Evolutionary conservation across 2,888 invertebrate species (phyloP).

Genomic region (Automeris io): DNA sequence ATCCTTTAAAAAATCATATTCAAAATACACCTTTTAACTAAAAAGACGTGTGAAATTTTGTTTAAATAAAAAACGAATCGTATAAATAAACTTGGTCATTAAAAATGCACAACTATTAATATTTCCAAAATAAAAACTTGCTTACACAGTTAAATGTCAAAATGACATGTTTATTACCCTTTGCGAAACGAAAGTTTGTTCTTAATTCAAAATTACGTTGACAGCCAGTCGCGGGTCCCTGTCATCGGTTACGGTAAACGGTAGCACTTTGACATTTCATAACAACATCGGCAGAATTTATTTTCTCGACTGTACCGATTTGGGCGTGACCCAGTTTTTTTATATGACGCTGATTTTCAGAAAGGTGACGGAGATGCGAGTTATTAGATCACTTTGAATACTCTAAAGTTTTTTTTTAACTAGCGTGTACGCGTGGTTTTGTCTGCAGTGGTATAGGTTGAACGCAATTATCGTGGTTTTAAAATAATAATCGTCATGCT

Average conservation of each 20-base stretch:
- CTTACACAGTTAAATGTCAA: slow-evolving; percentile 1
- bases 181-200: slow-evolving; percentile 1
- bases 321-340: slow-evolving; percentile 6
- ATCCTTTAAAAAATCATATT: too few species aligned
- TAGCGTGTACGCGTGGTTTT: background rate
- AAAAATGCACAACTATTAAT: too few species aligned
- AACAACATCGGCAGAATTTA: background rate
- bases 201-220: background rate
- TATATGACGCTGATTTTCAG: slow-evolving; percentile 19
- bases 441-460: too few species aligned
- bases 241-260: background rate
- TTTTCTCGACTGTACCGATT: slow-evolving; percentile 11
- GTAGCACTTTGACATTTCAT: background rate
- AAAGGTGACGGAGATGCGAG: slow-evolving; percentile 23
- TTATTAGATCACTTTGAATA: slow-evolving; percentile 20
- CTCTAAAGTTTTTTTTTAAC: background rate
- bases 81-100: too few species aligned
- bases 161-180: slow-evolving; percentile 1
- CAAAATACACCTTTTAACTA: too few species aligned
- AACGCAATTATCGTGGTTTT: too few species aligned
- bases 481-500: too few species aligned
- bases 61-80: too few species aligned
- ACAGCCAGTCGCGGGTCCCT: background rate
- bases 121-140: background rate
- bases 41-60: too few species aligned